Evolutionary conservation across 1,140 invertebrate genomes (phyloP).

Genomic region (Helicoverpa zea): DNA sequence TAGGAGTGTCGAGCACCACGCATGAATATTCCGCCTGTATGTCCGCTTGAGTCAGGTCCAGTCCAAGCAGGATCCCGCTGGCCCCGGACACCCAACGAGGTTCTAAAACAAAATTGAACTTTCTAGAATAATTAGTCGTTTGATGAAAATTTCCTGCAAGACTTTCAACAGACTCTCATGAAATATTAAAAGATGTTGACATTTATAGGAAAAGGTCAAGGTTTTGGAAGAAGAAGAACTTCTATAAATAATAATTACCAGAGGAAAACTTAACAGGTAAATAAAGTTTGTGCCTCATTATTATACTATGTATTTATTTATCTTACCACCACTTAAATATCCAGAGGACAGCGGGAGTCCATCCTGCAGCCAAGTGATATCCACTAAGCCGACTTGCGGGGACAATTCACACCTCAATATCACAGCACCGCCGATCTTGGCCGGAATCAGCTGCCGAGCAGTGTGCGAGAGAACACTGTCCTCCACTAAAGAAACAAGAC

Average conservation of each 20-base stretch:
- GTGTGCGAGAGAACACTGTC: constrained; percentile 76
- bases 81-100: constrained; percentile 79
- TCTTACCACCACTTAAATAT: constrained; percentile 74
- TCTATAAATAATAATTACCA: too few relatives aligned
- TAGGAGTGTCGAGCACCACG: constrained; percentile 74
- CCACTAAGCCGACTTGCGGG: constrained; percentile 74
- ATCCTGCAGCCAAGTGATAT: constrained; percentile 80
- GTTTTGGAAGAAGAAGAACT: too few relatives aligned
- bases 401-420: constrained; percentile 79
- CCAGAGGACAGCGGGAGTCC: constrained; percentile 75
- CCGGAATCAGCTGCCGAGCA: constrained; percentile 75
- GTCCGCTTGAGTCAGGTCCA: constrained; percentile 79
- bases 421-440: constrained; percentile 75
- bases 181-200: neutral
- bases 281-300: too few relatives aligned
- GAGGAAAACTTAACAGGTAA: too few relatives aligned
- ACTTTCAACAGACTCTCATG: neutral
- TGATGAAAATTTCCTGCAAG: neutral
- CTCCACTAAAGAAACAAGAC: constrained; percentile 67
- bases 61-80: constrained; percentile 73
- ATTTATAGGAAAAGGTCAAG: too few relatives aligned
- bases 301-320: neutral
- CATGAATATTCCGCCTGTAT: constrained; percentile 82
- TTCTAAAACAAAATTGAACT: constrained; percentile 62
- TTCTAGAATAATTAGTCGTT: neutral